Base-by-base conservation (phyloP, 2,797 vertebrate genomes). In the Sciurus carolinensis region DNA sequence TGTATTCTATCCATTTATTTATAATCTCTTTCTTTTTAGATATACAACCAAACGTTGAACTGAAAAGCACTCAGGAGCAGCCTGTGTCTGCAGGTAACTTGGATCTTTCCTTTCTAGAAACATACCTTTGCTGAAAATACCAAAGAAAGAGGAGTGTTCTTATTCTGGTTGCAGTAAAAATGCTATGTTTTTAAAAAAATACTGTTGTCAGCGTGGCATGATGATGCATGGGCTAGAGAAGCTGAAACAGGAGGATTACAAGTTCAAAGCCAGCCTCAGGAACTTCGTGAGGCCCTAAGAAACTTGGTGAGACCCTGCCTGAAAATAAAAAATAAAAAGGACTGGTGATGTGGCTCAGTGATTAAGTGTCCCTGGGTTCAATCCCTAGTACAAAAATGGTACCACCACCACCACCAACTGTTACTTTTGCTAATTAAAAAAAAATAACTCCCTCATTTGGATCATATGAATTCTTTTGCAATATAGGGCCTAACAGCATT, bases 21-120 rank as follows among this genome's bases (percentile, higher is more conserved):
- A 44, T 84, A 84, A 96, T 90, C 76, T 91, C 66, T 72, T 97
- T 92, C 96, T 84, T 98, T 98, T 94, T 98, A 99, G 98, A 97
- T 96, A 98, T 97, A 59, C 97, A 98, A 88, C 67, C 97, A 50
- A 92, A 96, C 50, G 95, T 97, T 97, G 98, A 98, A 81, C 97
- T 98, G 83, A 98, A 98, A 94, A 97, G 95, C 81, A 52, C 96
- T 26, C 98, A 98, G 97, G 98, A 98, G 26, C 98, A 98, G 86
- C 88, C 98, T 7, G 2, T 96, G 97, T 90, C 96, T 96, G 85
- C 98, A 98, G 98, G 98, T 99, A 96, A 87, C 36, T 2, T 44
- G n/a, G 17, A 30, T 22, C 86, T 76, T 92, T 47, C 76, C 87
- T 91, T 10, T 97, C 77, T 87, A 39, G 67, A 59, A 71, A 62